Conservation (phyloP, 2,797 vertebrate species). For the Denticeps clupeoides region DNA sequence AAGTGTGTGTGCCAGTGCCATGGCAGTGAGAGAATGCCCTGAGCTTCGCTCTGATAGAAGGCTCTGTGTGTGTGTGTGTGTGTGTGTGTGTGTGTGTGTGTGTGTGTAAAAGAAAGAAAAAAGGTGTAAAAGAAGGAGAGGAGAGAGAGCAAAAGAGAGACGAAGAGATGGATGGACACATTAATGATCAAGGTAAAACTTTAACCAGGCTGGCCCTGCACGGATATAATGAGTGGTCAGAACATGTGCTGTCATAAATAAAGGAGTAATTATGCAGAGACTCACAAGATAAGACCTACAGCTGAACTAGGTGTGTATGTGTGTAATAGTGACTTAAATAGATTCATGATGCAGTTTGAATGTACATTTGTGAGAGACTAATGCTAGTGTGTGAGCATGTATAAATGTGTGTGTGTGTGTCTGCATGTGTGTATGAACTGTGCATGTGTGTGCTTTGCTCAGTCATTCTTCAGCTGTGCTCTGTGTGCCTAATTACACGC, state of each 20-base stretch:
- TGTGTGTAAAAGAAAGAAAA: slow-evolving; percentile 13
- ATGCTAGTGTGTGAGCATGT: no score
- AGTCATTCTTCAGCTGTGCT: no score
- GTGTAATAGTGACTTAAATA: background rate
- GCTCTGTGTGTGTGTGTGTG: background rate
- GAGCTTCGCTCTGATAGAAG: slow-evolving; percentile 6
- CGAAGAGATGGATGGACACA: slow-evolving; percentile 48
- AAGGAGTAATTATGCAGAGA: slow-evolving; percentile 3
- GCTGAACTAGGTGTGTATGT: background rate
- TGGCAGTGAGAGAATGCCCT: slow-evolving; percentile 23
- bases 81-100: background rate
- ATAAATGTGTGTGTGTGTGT: background rate
- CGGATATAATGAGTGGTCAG: slow-evolving; percentile 21
- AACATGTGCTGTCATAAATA: slow-evolving; percentile 15
- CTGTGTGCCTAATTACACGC: no score
- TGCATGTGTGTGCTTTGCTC: no score
- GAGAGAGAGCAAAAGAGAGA: slow-evolving; percentile 5
- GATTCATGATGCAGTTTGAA: no score
- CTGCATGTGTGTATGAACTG: no score
- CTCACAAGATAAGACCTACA: no score
- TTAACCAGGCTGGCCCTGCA: slow-evolving; percentile 46
- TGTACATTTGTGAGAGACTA: no score
- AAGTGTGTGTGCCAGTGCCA: slow-evolving; percentile 33
- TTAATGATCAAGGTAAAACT: slow-evolving; percentile 53
- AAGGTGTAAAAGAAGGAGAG: slow-evolving; percentile 39